phyloP scores from a whole-genome alignment of 1,140 invertebrate species.

The Aphaenogaster floridana region DNA sequence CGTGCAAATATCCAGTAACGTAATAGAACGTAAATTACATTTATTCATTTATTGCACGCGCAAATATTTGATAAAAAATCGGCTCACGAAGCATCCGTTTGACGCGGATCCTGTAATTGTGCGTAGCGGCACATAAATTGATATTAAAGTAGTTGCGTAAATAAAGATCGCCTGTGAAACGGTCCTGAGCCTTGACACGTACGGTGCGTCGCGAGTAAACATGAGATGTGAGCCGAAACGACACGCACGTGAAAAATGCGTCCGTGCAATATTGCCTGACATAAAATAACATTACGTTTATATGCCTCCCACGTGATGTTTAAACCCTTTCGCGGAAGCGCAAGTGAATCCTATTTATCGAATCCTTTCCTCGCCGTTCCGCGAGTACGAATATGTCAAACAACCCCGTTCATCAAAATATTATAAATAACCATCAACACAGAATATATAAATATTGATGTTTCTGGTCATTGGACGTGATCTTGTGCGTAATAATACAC shows the following conservation, averaged over 20 bases:
- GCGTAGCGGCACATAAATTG: conserved; percentile 29
- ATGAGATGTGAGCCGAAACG: not conserved
- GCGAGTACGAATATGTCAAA: not conserved
- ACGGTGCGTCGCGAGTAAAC: conserved; percentile 50
- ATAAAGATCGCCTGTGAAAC: conserved; percentile 25
- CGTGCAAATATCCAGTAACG: not conserved
- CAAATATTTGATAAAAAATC: conserved; percentile 21
- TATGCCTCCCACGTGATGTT: not conserved
- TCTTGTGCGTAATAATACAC: not conserved
- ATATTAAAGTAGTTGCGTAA: conserved; percentile 51
- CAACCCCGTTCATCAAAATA: not conserved
- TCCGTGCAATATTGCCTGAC: not conserved
- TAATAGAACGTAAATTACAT: conserved; percentile 6
- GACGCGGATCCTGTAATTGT: conserved; percentile 24
- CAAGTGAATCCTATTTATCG: not conserved
- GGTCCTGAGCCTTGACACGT: conserved; percentile 48
- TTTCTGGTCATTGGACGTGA: not conserved
- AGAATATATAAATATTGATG: not conserved
- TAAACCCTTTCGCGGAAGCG: not conserved
- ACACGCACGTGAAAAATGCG: conserved; percentile 17
- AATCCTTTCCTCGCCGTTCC: not conserved
- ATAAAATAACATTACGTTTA: conserved; percentile 20
- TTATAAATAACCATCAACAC: not conserved
- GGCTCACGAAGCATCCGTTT: conserved; percentile 16
- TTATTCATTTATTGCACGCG: not conserved